Conservation (phyloP, 2,888 invertebrate species). For the Stomorhina lunata region DNA sequence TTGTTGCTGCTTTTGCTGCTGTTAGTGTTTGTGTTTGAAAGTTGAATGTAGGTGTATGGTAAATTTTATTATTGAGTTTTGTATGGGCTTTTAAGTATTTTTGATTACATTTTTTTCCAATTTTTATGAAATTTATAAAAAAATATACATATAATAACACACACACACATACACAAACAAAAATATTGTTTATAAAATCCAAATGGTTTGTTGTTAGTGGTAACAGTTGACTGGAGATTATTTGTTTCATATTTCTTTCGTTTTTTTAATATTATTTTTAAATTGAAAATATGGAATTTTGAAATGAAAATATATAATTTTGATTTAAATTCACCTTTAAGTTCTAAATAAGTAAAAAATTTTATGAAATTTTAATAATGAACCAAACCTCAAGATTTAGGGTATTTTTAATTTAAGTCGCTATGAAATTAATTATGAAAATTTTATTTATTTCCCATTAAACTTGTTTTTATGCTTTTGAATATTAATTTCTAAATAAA, state of each 20-base stretch:
- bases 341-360: no score
- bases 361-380: no score
- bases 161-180: no score
- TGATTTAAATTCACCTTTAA: no score
- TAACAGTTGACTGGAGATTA: slow-evolving; percentile 58
- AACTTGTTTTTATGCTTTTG: no score
- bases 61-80: slow-evolving; percentile 62
- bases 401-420: no score
- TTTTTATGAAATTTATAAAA: slow-evolving; percentile 18
- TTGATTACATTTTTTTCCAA: slow-evolving; percentile 58
- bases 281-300: slow-evolving; percentile 39
- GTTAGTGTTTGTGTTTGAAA: neutral
- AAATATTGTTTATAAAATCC: slow-evolving; percentile 41
- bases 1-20: slow-evolving; percentile 12
- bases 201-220: slow-evolving; percentile 50
- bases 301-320: no score
- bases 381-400: no score
- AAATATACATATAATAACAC: neutral
- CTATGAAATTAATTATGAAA: no score
- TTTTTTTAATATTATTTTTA: neutral
- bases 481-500: no score
- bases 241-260: neutral
- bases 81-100: slow-evolving; percentile 64
- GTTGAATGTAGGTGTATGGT: neutral
- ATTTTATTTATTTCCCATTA: no score